Base-by-base conservation (phyloP, 2,797 vertebrate species). In the Sebastes dallii region DNA sequence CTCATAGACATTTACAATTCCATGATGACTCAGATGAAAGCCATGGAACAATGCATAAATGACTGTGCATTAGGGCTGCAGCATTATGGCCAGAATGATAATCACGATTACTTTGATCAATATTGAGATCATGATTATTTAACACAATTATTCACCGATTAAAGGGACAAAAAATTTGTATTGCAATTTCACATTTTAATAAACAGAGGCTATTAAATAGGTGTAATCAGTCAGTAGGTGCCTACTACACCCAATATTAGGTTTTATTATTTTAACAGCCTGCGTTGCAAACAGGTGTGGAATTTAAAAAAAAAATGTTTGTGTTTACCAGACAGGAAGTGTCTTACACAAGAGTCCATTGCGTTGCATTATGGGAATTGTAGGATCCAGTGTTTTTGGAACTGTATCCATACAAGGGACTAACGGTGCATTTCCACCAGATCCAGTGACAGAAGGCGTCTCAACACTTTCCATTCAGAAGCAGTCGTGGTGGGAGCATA, bases 391-490 rank as follows among this genome's bases (percentile, higher is more conserved):
- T 42, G 32, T 20, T 66, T 39, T 1, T 34, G 36, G 12, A 34
- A 46, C 11, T 30, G 46, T n/a, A 34, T 20, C 10, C 10, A 20
- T 29, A 20, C 8, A 20, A 13, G 5, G 5, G 34, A 30, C 20
- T 1, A 50, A 50, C 18, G 18, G 46, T 0, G 3, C 42, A 50
- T 50, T 50, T 20, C 46, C 18, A 50, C 8, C 46, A 50, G 46
- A 50, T n/a, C 18, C 46, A 20, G 0, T 50, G 46, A 50, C 8
- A 0, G 42, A 18, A 20, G 0, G 42, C 42, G 46, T 50, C 18
- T 50, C 42, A 50, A 18, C 42, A 20, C 46, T 50, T 46, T 50
- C 46, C 18, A 50, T 50, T 50, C 42, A 50, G 7, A 50, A 50
- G 42, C 42, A 20, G 7, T 50, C 0, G 42, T 50, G 16, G 0